Percentiles rank a stretch among this genome's conserved stretches.
phyloP scores from a whole-genome alignment of 1,140 invertebrate genomes.

The Branchinecta lindahli region DNA sequence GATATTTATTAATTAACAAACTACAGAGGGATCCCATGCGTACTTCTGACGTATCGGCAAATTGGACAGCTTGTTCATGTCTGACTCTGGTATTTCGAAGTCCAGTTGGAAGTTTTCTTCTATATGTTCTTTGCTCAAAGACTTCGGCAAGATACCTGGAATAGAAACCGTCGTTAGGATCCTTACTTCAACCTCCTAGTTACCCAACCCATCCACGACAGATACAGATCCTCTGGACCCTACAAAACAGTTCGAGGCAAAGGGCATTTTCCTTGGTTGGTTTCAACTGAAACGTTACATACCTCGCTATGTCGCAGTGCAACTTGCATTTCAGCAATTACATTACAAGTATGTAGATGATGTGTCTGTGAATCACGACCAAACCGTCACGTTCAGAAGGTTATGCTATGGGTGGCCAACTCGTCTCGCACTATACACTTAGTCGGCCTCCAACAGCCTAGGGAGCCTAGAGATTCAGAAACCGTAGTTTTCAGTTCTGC shows the following conservation, averaged over 20 bases:
- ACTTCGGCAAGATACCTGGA: conserved; percentile 53
- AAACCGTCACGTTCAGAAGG: too few relatives aligned
- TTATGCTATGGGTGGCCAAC: too few relatives aligned
- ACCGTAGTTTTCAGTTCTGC: too few relatives aligned
- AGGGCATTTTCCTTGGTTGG: not conserved
- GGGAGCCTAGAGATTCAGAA: too few relatives aligned
- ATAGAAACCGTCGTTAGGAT: conserved; percentile 22
- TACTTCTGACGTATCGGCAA: conserved; percentile 42
- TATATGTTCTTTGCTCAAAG: conserved; percentile 42
- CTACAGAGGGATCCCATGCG: conserved; percentile 46
- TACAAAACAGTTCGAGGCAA: not conserved
- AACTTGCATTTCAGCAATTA: not conserved
- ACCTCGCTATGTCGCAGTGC: not conserved
- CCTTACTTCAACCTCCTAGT: too few relatives aligned
- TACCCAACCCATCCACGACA: too few relatives aligned
- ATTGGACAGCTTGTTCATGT: conserved; percentile 41
- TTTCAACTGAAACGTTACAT: not conserved
- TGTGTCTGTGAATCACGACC: too few relatives aligned
- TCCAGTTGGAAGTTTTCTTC: conserved; percentile 46
- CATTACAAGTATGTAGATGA: too few relatives aligned
- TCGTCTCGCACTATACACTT: too few relatives aligned
- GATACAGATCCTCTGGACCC: too few relatives aligned
- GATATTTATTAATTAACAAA: conserved; percentile 13
- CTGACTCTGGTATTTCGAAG: conserved; percentile 40
- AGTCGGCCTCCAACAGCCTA: too few relatives aligned